Conservation (phyloP, 2,113 vertebrate genomes). For the Struthidea cinerea region DNA sequence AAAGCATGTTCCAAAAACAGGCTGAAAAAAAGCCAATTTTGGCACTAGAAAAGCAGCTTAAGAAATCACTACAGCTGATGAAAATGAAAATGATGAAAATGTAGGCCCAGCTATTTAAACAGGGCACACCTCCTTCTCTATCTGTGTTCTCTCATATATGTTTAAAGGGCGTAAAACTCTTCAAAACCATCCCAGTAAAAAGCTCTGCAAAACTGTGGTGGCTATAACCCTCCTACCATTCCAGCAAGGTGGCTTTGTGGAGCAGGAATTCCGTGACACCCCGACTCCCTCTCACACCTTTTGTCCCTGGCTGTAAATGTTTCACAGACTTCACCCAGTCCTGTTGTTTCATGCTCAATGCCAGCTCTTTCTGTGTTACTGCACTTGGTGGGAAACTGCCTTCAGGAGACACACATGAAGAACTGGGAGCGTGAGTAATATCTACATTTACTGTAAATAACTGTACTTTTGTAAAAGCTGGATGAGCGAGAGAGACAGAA, state of each 20-base stretch:
- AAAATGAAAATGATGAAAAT: neutral
- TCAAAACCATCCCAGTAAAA: neutral
- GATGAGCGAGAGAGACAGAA: neutral
- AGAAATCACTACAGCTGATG: neutral
- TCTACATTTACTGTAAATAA: neutral
- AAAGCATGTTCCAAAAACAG: neutral
- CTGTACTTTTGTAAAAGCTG: neutral
- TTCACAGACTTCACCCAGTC: neutral
- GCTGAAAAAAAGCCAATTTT: neutral
- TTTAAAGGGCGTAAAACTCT: neutral
- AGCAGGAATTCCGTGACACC: neutral
- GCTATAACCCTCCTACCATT: neutral
- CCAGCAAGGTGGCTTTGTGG: neutral
- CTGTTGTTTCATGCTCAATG: neutral
- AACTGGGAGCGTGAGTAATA: neutral
- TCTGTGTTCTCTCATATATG: accelerated
- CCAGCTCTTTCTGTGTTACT: neutral
- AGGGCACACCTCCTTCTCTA: neutral
- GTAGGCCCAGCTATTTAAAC: neutral
- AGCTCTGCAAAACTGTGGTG: neutral
- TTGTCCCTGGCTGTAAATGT: neutral
- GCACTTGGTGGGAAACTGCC: neutral
- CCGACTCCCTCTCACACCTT: neutral
- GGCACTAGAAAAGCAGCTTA: neutral
- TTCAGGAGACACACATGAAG: neutral